phyloP scores from a whole-genome alignment of 2,888 invertebrate species.

The Diarsia dahlii region DNA sequence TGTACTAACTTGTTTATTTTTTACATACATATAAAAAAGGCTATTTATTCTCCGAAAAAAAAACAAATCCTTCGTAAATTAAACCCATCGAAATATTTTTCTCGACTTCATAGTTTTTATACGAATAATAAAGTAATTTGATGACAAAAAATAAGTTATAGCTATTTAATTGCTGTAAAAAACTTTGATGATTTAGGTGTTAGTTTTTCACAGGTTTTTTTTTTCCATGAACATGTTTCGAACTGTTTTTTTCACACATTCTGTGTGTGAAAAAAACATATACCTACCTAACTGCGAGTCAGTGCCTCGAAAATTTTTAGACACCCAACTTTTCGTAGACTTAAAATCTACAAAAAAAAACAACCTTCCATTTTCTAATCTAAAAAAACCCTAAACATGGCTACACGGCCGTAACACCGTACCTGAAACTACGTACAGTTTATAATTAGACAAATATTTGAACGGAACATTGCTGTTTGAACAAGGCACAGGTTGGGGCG shows the following conservation, averaged over 20 bases:
- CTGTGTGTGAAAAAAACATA: background rate
- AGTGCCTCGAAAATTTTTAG: no score
- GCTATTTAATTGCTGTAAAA: background rate
- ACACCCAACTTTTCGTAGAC: background rate
- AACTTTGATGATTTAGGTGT: background rate
- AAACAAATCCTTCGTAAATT: background rate
- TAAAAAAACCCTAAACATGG: slow-evolving; percentile 50
- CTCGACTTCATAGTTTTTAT: background rate
- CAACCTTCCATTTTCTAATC: background rate
- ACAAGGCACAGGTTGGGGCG: slow-evolving; percentile 71
- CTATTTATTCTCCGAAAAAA: background rate
- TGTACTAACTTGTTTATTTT: background rate
- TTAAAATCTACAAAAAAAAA: background rate
- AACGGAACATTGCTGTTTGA: slow-evolving; percentile 81
- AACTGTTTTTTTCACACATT: background rate
- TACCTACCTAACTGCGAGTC: background rate
- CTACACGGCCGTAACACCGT: slow-evolving; percentile 53
- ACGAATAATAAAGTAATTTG: background rate
- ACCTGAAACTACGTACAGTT: slow-evolving; percentile 70
- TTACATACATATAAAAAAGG: background rate
- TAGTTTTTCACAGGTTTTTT: background rate
- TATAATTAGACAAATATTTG: slow-evolving; percentile 85
- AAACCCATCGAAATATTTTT: background rate
- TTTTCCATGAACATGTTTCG: background rate
- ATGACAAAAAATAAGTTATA: background rate